These are phyloP conservation scores for Phoeniculus purpureus DNA, from an alignment of 2,797 vertebrate genomes.

Conservation along the genomic window DNA sequence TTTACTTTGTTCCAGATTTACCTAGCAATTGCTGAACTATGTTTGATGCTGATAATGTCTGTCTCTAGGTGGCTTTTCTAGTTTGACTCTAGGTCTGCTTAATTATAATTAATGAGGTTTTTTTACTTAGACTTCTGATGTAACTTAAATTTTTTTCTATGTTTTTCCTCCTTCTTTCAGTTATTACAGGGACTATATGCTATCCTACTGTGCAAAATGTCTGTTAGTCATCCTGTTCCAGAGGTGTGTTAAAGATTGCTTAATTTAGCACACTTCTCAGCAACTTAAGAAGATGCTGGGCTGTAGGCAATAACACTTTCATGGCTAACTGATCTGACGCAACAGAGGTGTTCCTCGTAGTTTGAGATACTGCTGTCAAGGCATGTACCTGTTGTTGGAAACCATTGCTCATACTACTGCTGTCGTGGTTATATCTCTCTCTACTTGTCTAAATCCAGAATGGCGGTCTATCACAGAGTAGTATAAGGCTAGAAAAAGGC, in stretches of 20 bases:
- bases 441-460: background rate
- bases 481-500: background rate
- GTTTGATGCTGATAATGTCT: rapidly evolving
- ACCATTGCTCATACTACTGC: background rate
- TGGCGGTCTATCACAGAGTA: background rate
- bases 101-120: rapidly evolving
- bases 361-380: background rate
- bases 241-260: background rate
- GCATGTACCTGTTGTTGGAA: background rate
- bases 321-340: background rate
- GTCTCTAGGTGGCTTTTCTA: background rate
- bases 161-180: rapidly evolving
- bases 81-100: background rate
- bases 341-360: background rate
- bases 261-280: background rate
- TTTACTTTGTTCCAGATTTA: rapidly evolving
- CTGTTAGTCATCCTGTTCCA: rapidly evolving
- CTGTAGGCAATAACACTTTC: background rate
- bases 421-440: rapidly evolving
- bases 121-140: background rate
- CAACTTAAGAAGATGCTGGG: background rate
- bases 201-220: background rate
- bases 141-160: background rate
- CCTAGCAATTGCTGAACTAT: background rate
- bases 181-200: rapidly evolving